Evolutionary conservation across 1,140 invertebrate species (phyloP).

Genomic region (Nephila pilipes): DNA sequence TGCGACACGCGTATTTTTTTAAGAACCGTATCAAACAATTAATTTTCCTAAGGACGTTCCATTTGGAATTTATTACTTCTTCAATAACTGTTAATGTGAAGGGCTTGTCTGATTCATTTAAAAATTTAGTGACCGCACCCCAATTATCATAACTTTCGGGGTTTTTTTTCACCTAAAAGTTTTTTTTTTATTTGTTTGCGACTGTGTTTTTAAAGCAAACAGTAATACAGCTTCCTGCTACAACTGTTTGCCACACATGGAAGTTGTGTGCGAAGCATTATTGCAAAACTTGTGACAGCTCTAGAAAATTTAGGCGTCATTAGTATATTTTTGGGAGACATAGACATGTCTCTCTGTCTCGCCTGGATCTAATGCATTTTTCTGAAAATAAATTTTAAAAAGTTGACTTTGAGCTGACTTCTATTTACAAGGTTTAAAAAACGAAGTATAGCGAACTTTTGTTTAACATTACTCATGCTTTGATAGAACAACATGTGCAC

Average conservation of each 20-base stretch:
- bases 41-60: neutral
- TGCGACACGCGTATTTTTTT: neutral
- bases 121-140: conserved; percentile 39
- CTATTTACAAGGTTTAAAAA: no score
- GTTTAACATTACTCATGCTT: no score
- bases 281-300: neutral
- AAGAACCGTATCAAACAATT: neutral
- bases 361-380: no score
- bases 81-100: conserved; percentile 66
- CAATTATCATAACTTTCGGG: conserved; percentile 67
- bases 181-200: neutral
- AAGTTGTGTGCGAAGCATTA: conserved; percentile 15
- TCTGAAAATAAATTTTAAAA: no score
- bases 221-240: neutral
- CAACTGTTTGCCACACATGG: neutral
- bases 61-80: neutral
- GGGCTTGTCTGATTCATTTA: conserved; percentile 7
- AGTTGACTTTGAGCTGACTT: no score
- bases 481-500: no score
- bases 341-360: neutral
- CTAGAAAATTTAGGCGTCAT: conserved; percentile 2
- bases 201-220: conserved; percentile 33
- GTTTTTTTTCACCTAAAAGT: neutral
- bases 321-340: conserved; percentile 7
- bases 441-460: no score